Percentiles rank a stretch among this genome's conserved stretches.
phyloP scores from a whole-genome alignment of 37 sponge, comb jelly and placozoan genomes.

The Beroe ovata region DNA sequence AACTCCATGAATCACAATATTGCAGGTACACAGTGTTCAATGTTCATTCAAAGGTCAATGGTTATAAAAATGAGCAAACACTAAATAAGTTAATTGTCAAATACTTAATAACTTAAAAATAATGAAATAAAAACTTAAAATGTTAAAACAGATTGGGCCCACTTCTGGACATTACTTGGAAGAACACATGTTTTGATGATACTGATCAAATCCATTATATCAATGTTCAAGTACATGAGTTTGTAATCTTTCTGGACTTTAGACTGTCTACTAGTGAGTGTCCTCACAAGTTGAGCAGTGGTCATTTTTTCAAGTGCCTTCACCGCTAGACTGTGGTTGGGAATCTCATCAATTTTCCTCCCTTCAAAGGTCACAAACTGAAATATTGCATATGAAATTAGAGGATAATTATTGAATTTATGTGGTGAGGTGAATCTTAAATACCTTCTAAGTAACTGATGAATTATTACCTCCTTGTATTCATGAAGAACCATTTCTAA shows the following conservation, averaged over 20 bases:
- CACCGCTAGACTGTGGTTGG: conserved; percentile 34
- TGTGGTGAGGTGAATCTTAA: too few species aligned
- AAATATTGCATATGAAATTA: too few species aligned
- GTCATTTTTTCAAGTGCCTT: conserved; percentile 33
- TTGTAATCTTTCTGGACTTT: conserved; percentile 59
- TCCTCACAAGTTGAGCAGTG: conserved; percentile 13
- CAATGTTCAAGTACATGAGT: conserved; percentile 40
- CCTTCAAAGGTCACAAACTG: conserved; percentile 67
- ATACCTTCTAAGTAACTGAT: too few species aligned
- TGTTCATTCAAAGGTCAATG: too few species aligned
- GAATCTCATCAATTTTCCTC: conserved; percentile 19
- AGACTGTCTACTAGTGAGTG: conserved; percentile 5
- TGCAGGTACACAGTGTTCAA: too few species aligned
- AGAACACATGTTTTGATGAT: conserved; percentile 39
- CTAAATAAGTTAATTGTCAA: not conserved
- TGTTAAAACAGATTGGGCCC: conserved; percentile 56
- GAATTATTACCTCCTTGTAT: conserved; percentile 72
- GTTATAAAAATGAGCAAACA: not conserved
- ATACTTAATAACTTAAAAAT: too few species aligned
- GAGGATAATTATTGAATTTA: too few species aligned
- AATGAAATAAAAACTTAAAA: not conserved
- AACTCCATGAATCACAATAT: too few species aligned
- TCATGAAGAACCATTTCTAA: conserved; percentile 84
- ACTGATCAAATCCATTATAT: conserved; percentile 52
- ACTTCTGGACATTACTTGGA: conserved; percentile 40